Base-by-base conservation (phyloP, 2,797 vertebrate genomes). In the Tinamus major region DNA sequence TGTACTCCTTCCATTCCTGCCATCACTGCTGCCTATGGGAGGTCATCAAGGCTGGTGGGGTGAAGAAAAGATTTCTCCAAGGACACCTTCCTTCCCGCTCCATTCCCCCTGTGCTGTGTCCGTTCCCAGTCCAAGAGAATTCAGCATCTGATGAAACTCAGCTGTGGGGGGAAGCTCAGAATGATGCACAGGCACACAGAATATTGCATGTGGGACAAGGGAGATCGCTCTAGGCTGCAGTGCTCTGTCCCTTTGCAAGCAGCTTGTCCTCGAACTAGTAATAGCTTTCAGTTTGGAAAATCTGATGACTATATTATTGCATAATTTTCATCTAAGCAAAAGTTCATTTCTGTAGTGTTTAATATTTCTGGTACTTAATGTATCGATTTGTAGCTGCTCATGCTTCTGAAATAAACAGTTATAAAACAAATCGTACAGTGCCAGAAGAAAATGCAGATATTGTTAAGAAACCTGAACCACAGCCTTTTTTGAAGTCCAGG, bases 301-400 rank as follows among this genome's bases (percentile, higher is more conserved):
- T 90, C 62, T 92, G 93, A 94, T 92, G 93, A 89, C 78, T 75
- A 29, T 44, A 81, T 86, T 69, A 59, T 26, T 71, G 80, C 89
- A 74, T 75, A 86, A 79, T 75, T 90, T 82, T 94, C 71, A 74
- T 71, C 70, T 79, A 64, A 87, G 68, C 44, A 85, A 90, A 89
- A 10, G 61, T 48, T 85, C 1, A 0, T 75, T 93, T 96, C 63
- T 49, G 79, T 95, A 93, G 49, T 53, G 81, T 92, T 96, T 92
- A 95, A 79, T 94, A 85, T 79, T 93, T 85, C 74, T 92, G 93
- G 89, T 87, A 87, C 87, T 94, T 92, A 46, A 62, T 33, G 27
- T 85, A 96, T 96, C 59, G 96, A 96, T 96, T 94, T 91, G 68
- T 62, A 95, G 88, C 87, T 94, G 64, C 55, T 91, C 75, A 79